Base-by-base conservation (phyloP, 2,888 invertebrate species). In the Macroteleia sp. region DNA sequence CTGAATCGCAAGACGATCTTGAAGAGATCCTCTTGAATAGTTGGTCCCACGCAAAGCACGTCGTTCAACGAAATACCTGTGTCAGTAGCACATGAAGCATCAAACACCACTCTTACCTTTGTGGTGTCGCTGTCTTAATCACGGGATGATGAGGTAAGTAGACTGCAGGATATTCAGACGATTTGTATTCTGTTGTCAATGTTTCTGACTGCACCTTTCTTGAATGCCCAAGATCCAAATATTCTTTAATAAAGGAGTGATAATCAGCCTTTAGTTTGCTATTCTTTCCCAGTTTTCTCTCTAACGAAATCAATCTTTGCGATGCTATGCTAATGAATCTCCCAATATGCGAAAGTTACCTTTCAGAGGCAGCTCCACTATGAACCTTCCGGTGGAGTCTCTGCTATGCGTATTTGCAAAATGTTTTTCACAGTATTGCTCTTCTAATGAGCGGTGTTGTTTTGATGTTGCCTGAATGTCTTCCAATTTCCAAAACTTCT, bases 101-200 rank as follows among this genome's bases (percentile, higher is more conserved):
- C 84, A 25, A 25, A 25, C 44, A 10, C 25, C 25, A 25, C 25
- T 25, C 25, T 25, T 25, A 25, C 25, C 25, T 25, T 25, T 6
- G 25, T 25, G 25, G 25, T 25, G 6, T 25, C 25, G 25, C 25
- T 25, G 25, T 25, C 25, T 25, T 79, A 2, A 59, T 69, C 0
- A 87, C 85, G 0, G 82, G 20, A 19, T 86, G 87, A 74, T 87
- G 86, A 14, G 86, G 85, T 4, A 87, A 41, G 57, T 83, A 86
- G 59, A 52, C 73, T 50, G 28, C 2, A 44, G 19, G 32, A 61
- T 50, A n/a, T 39, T 20, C 5, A 41, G 28, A 2, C 76, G 59
- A 36, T 42, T 74, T 71, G 16, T 12, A n/a, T n/a, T n/a, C n/a
- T n/a, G n/a, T n/a, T n/a, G n/a, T n/a, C n/a, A n/a, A n/a, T n/a